phyloP scores from a whole-genome alignment of 1,140 invertebrate genomes.

The Himalopsyche phryganea region DNA sequence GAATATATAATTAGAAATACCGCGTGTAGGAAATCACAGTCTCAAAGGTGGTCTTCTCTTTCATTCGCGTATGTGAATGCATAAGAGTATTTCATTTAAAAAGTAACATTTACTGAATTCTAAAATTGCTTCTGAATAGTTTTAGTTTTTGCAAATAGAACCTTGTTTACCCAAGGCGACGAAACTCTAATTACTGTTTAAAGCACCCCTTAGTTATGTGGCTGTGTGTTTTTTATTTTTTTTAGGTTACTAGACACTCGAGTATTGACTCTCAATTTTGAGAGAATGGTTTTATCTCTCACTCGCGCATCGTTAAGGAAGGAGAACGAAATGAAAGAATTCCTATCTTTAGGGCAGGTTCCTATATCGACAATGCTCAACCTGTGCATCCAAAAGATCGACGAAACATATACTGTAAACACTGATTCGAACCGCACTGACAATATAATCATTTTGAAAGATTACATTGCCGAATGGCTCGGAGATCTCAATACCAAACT shows the following conservation, averaged over 20 bases:
- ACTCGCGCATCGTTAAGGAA: slow-evolving; percentile 17
- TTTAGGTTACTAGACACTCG: slow-evolving; percentile 20
- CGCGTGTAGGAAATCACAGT: too few relatives aligned
- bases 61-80: too few relatives aligned
- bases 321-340: not conserved
- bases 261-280: slow-evolving; percentile 24
- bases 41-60: too few relatives aligned
- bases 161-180: too few relatives aligned
- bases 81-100: too few relatives aligned
- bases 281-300: slow-evolving; percentile 22
- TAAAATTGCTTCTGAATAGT: too few relatives aligned
- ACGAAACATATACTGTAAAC: slow-evolving; percentile 5
- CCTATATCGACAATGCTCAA: not conserved
- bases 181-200: too few relatives aligned
- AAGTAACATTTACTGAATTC: too few relatives aligned
- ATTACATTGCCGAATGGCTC: not conserved
- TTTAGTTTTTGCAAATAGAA: too few relatives aligned
- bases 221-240: slow-evolving; percentile 7
- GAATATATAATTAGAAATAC: too few relatives aligned
- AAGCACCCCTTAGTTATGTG: too few relatives aligned
- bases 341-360: not conserved
- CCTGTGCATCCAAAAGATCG: slow-evolving; percentile 4
- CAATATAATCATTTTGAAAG: slow-evolving; percentile 6
- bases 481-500: not conserved
- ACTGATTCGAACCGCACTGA: not conserved